A percentile compares a stretch with the other conserved stretches of the same genome.
Conservation (phyloP, 2,797 vertebrate genomes). For the Harpagifer antarcticus region DNA sequence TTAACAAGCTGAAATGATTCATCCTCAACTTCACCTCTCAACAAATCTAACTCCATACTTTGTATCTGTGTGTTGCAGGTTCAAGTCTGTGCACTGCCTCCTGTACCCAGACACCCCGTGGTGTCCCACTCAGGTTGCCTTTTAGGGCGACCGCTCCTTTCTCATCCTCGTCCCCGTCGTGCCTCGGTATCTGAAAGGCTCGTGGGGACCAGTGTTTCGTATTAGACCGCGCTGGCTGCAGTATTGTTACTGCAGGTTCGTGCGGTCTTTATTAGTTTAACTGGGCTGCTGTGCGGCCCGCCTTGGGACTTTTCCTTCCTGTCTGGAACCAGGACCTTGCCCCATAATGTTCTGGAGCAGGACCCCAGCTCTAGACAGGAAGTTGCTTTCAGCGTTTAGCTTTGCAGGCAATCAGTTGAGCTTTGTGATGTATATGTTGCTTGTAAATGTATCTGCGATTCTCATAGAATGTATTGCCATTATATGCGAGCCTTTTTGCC, state of each 20-base stretch:
- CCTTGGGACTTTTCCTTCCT: slow-evolving; percentile 80
- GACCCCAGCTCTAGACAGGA: slow-evolving; percentile 58
- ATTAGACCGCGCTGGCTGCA: slow-evolving; percentile 77
- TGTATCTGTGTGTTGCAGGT: slow-evolving; percentile 82
- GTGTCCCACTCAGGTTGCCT: slow-evolving; percentile 91
- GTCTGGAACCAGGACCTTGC: slow-evolving; percentile 58
- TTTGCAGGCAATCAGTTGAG: slow-evolving; percentile 83
- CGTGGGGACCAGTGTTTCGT: slow-evolving; percentile 88
- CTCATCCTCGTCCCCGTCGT: slow-evolving; percentile 90
- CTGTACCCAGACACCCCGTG: slow-evolving; percentile 97
- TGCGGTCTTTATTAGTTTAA: slow-evolving; percentile 81
- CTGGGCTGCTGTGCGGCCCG: slow-evolving; percentile 95
- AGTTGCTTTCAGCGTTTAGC: slow-evolving; percentile 76
- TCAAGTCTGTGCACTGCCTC: slow-evolving; percentile 96
- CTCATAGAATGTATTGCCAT: slow-evolving; percentile 88
- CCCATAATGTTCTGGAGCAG: slow-evolving; percentile 48
- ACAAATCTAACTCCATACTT: slow-evolving; percentile 7
- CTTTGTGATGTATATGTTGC: slow-evolving; percentile 83
- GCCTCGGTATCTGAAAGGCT: slow-evolving; percentile 99
- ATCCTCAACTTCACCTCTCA: not conserved
- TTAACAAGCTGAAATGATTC: not conserved
- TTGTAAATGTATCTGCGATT: slow-evolving; percentile 85
- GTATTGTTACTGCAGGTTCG: slow-evolving; percentile 83
- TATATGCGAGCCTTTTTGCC: slow-evolving; percentile 81
- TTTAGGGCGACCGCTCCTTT: slow-evolving; percentile 86